Evolutionary conservation across 2,888 invertebrate species (phyloP).

Genomic region (Parelbella ahira): DNA sequence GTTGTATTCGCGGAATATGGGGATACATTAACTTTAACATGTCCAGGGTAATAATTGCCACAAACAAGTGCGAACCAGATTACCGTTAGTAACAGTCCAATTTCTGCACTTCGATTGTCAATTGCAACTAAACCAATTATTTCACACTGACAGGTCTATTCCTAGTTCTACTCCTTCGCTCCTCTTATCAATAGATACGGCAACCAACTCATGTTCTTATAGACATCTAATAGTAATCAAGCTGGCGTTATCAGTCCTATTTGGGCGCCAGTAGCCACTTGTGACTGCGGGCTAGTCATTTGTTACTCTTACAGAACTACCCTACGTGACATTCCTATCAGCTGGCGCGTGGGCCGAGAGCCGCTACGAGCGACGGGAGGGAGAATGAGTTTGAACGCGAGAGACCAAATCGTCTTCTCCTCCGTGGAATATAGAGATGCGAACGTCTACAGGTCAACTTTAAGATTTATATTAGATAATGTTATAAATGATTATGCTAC

Average conservation of each 20-base stretch:
- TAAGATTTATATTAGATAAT: too few species aligned
- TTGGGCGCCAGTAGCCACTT: background rate
- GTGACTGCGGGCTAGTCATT: background rate
- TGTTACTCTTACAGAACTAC: slow-evolving; percentile 72
- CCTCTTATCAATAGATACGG: too few species aligned
- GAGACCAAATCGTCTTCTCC: slow-evolving; percentile 79
- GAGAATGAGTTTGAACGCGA: slow-evolving; percentile 78
- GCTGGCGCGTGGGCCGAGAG: slow-evolving; percentile 82
- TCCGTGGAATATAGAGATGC: slow-evolving; percentile 74
- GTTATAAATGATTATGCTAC: too few species aligned
- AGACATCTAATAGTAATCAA: too few species aligned
- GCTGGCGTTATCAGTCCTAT: too few species aligned
- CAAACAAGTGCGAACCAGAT: background rate
- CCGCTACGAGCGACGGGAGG: too few species aligned
- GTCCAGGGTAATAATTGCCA: slow-evolving; percentile 43
- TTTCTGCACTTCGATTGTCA: too few species aligned
- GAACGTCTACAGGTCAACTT: slow-evolving; percentile 80
- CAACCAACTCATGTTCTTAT: too few species aligned
- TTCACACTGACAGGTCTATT: too few species aligned
- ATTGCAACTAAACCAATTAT: too few species aligned
- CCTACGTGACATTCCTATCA: slow-evolving; percentile 72
- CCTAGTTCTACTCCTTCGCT: too few species aligned
- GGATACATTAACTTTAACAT: slow-evolving; percentile 35
- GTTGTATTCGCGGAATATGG: slow-evolving; percentile 40
- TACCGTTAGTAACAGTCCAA: background rate